Percentiles rank a stretch among this genome's conserved stretches.
These are phyloP conservation scores for Altica lythri DNA, from an alignment of 2,888 invertebrate species.

Conservation along the genomic window DNA sequence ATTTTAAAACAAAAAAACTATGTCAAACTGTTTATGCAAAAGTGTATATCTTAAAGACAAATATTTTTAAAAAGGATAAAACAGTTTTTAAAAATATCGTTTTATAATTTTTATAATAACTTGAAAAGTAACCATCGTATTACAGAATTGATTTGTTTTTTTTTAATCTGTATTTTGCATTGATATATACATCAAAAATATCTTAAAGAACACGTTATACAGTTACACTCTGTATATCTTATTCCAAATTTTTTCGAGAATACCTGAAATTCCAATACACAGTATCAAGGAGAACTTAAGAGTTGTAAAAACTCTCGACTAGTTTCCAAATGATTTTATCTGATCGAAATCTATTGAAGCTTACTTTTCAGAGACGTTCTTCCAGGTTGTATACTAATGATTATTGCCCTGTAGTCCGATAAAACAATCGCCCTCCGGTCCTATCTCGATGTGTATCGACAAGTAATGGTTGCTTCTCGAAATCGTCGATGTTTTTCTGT, in stretches of 20 bases:
- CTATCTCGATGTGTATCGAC: slow-evolving; percentile 51
- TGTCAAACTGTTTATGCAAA: no score
- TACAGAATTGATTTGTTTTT: no score
- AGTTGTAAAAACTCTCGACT: slow-evolving; percentile 29
- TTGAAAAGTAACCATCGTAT: no score
- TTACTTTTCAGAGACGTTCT: slow-evolving; percentile 35
- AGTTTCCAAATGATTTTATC: slow-evolving; percentile 32
- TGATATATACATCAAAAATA: no score
- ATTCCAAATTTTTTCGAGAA: slow-evolving; percentile 12
- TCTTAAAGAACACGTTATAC: neutral
- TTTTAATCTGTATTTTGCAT: no score
- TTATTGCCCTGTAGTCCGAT: slow-evolving; percentile 50
- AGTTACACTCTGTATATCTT: slow-evolving; percentile 1
- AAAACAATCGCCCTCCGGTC: slow-evolving; percentile 47
- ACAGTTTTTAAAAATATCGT: no score
- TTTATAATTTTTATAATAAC: no score
- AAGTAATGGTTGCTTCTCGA: slow-evolving; percentile 46
- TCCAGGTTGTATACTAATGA: slow-evolving; percentile 47
- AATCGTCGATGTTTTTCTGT: slow-evolving; percentile 39
- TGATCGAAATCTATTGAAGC: slow-evolving; percentile 30
- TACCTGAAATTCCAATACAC: slow-evolving; percentile 26
- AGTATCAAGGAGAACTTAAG: slow-evolving; percentile 25
- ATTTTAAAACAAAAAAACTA: no score
- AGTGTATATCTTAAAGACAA: no score
- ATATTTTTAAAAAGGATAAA: no score